These are phyloP conservation scores for Sibirionetta formosa DNA, from an alignment of 2,797 vertebrate genomes.

Conservation along the genomic window DNA sequence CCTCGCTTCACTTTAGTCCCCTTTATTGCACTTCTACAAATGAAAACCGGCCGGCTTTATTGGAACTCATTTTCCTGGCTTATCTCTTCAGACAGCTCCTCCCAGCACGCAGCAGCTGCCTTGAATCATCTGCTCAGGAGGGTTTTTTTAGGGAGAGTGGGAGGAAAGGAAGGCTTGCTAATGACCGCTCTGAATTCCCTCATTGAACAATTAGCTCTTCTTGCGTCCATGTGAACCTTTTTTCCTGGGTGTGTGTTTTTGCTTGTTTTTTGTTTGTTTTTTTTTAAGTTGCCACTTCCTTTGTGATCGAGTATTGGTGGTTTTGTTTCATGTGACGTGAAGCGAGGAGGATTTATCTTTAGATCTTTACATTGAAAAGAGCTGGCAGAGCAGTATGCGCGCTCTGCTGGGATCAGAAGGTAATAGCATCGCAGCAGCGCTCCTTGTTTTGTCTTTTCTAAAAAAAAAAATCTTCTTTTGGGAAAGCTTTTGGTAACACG, in stretches of 20 bases:
- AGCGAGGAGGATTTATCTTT: not conserved
- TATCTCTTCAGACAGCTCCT: conserved; percentile 36
- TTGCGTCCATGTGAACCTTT: not conserved
- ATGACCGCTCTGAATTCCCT: not conserved
- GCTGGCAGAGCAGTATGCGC: not conserved
- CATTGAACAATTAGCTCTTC: not conserved
- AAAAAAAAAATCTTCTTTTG: not conserved
- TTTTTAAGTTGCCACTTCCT: not conserved
- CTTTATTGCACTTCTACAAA: conserved; percentile 11
- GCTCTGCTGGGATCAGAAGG: not conserved
- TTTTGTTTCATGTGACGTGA: not conserved
- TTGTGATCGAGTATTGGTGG: not conserved
- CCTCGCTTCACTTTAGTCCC: not conserved
- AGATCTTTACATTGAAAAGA: not conserved
- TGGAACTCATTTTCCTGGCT: conserved; percentile 4
- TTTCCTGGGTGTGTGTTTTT: not conserved
- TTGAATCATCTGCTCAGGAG: conserved; percentile 35
- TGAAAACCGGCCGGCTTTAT: conserved; percentile 16
- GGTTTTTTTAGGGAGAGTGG: not conserved
- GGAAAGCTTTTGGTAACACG: not conserved
- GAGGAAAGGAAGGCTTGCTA: conserved; percentile 7
- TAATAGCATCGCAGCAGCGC: not conserved
- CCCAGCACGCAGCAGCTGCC: conserved; percentile 41
- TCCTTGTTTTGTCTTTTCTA: not conserved
- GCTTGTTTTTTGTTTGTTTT: not conserved